These are phyloP conservation scores for Eupsittula cactorum DNA, from an alignment of 2,113 vertebrate species.

Conservation along the genomic window DNA sequence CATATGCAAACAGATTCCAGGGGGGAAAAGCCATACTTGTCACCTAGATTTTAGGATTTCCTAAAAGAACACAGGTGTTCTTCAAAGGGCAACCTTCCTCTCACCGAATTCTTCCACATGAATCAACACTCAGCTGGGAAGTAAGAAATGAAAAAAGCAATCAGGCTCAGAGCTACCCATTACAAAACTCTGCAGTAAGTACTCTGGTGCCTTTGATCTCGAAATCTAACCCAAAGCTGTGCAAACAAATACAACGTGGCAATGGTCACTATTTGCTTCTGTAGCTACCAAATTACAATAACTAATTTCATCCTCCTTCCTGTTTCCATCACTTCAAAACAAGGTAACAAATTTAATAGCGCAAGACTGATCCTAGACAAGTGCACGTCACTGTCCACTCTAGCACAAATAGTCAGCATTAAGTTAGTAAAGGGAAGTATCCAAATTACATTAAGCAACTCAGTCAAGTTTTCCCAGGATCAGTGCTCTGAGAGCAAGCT, in stretches of 20 bases:
- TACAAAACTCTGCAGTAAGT: not conserved
- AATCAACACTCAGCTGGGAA: not conserved
- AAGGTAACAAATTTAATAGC: fast-evolving
- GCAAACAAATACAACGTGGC: not conserved
- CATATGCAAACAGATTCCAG: not conserved
- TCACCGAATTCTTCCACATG: not conserved
- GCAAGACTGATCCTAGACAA: not conserved
- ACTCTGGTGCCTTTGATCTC: not conserved
- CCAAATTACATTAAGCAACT: not conserved
- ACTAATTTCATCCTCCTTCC: not conserved
- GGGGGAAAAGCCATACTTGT: not conserved
- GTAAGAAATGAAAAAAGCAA: not conserved
- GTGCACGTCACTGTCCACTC: not conserved
- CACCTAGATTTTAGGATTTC: not conserved
- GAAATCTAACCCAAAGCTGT: not conserved
- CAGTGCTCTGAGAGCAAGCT: not conserved
- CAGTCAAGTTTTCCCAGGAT: not conserved
- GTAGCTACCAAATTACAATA: not conserved
- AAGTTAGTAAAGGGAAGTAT: not conserved
- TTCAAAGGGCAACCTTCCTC: not conserved
- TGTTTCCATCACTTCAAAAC: not conserved
- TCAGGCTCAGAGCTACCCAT: not conserved
- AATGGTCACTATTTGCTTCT: not conserved
- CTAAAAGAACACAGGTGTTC: not conserved
- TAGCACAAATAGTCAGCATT: not conserved